Conservation (phyloP, 1,140 invertebrate genomes). For the Cepaea nemoralis region DNA sequence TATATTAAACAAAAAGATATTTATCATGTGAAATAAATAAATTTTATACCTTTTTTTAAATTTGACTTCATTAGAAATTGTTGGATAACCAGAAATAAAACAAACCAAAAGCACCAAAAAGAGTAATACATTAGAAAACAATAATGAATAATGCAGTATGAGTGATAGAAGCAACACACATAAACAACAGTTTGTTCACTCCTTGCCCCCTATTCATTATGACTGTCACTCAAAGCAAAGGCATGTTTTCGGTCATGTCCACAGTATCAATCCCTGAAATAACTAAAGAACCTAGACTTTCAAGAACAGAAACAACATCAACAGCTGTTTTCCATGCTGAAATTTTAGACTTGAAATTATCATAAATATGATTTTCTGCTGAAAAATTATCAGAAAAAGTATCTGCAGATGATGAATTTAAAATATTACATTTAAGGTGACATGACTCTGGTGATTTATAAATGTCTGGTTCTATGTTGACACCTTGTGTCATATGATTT, state of each 20-base stretch:
- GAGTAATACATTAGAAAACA: no score
- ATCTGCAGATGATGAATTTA: background rate
- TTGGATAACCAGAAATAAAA: no score
- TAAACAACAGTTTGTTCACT: no score
- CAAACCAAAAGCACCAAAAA: no score
- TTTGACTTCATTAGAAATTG: no score
- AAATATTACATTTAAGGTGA: background rate
- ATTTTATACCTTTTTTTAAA: no score
- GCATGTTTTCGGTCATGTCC: background rate
- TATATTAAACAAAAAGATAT: no score
- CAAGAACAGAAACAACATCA: constrained; percentile 7
- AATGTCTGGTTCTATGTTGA: background rate
- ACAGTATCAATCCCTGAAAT: background rate
- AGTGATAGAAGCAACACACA: no score
- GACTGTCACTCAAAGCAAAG: background rate
- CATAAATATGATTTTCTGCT: background rate
- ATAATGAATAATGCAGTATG: no score
- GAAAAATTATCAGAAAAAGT: background rate
- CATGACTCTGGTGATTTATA: background rate
- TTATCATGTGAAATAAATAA: no score
- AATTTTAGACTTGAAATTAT: constrained; percentile 19
- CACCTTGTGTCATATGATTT: no score
- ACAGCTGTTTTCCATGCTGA: constrained; percentile 13
- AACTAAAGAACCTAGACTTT: constrained; percentile 1
- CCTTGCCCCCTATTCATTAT: no score